Conservation (phyloP, 2,113 vertebrate species). For the Catharus minimus region DNA sequence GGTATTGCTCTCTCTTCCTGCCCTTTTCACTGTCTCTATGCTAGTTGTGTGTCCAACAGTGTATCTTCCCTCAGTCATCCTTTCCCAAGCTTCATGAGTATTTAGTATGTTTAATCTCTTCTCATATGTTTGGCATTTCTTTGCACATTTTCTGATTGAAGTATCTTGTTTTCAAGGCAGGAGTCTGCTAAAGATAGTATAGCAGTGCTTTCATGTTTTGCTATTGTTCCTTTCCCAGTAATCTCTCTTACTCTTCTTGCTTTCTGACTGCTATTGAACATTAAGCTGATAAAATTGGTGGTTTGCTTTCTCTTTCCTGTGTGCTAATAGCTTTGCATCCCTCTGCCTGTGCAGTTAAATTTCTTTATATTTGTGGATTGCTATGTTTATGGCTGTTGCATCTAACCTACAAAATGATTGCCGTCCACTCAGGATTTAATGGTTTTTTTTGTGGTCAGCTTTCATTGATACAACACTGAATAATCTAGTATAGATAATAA, state of each 20-base stretch:
- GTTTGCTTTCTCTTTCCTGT: neutral
- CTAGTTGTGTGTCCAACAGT: neutral
- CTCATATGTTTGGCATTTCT: neutral
- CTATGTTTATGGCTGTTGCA: neutral
- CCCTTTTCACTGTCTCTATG: neutral
- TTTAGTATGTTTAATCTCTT: neutral
- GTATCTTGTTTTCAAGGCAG: neutral
- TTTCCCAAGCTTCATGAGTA: neutral
- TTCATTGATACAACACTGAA: neutral
- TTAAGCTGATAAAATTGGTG: neutral
- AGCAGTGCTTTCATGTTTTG: neutral
- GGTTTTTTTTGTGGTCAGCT: neutral
- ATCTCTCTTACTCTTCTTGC: neutral
- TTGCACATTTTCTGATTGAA: neutral
- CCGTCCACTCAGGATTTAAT: neutral
- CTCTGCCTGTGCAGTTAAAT: neutral
- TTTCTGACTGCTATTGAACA: neutral
- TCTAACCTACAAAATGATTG: neutral
- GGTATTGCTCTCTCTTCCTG: neutral
- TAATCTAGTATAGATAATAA: neutral
- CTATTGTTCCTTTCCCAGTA: neutral
- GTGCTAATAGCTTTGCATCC: neutral
- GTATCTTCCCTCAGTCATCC: neutral
- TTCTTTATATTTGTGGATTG: neutral
- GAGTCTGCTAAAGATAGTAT: neutral